A percentile compares a stretch with the other conserved stretches of the same genome.
These are phyloP conservation scores for Dryobota labecula DNA, from an alignment of 2,888 invertebrate species.

Conservation along the genomic window DNA sequence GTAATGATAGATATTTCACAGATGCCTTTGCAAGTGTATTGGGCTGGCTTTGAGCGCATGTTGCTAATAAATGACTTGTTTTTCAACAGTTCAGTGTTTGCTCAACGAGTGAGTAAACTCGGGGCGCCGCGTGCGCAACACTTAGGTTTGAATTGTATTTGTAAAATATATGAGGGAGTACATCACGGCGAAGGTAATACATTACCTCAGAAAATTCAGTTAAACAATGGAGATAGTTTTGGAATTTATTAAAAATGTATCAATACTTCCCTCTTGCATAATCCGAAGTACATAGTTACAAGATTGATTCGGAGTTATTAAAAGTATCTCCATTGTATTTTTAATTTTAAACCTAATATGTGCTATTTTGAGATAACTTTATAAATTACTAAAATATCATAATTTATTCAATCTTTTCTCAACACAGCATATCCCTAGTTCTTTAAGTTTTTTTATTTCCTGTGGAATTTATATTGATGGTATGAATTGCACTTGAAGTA, in stretches of 20 bases:
- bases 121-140: slow-evolving; percentile 90
- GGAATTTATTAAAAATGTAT: slow-evolving; percentile 13
- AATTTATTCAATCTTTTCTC: slow-evolving; percentile 61
- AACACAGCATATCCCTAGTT: slow-evolving; percentile 80
- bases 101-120: slow-evolving; percentile 90
- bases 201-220: slow-evolving; percentile 87
- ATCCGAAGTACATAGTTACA: background rate
- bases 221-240: slow-evolving; percentile 79
- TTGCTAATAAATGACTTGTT: slow-evolving; percentile 91
- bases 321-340: slow-evolving; percentile 81
- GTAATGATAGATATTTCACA: slow-evolving; percentile 35
- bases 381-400: slow-evolving; percentile 9
- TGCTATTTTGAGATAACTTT: slow-evolving; percentile 77
- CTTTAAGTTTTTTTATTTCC: slow-evolving; percentile 75
- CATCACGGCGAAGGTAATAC: slow-evolving; percentile 88
- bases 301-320: slow-evolving; percentile 46
- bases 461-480: slow-evolving; percentile 79
- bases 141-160: slow-evolving; percentile 90
- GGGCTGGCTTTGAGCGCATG: slow-evolving; percentile 89
- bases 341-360: slow-evolving; percentile 71
- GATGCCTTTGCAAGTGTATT: slow-evolving; percentile 83
- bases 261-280: background rate
- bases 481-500: slow-evolving; percentile 81
- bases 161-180: slow-evolving; percentile 89
- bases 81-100: slow-evolving; percentile 90